Base-by-base conservation (phyloP, 2,113 vertebrate species). In the Leucosticte australis region DNA sequence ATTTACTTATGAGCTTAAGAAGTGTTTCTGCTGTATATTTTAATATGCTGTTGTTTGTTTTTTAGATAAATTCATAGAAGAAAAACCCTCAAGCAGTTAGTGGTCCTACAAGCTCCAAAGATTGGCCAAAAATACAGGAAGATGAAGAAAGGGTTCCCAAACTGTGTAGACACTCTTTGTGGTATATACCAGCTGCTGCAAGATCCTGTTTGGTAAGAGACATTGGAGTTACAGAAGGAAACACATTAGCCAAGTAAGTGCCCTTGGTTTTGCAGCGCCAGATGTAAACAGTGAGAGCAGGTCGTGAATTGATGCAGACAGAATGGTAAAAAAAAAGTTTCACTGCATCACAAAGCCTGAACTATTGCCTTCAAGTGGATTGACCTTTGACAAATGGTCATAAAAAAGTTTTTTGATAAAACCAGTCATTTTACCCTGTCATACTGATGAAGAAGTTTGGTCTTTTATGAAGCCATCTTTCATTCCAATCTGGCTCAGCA, bases 131-230 rank as follows among this genome's bases (percentile, higher is more conserved):
- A 86, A 65, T 31, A 62, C 86, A 62, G 94, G 96, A 95, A 96
- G 86, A 89, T 96, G 5, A 86, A 80, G 94, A 95, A 95, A 95
- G 59, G 11, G 7, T 68, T 20, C 44, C 31, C 79, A 57, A 83
- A 76, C 41, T 49, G 11, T 94, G 94, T 76, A 52, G 53, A 69
- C 71, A 95, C 9, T 44, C 30, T 80, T 64, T 95, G 94, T 53
- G 96, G 96, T 83, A 62, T 49, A 42, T 23, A 52, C 42, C 27
- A 42, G 20, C 37, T 92, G 31, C 49, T 90, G 94, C 86, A 96
- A 96, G 93, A 90, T 95, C 96, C 96, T 96, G 83, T 96, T 94
- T 90, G 41, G 57, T 56, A 95, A 95, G 85, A 87, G 20, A 15
- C 17, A 63, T 15, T 7, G 13, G 13, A 44, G 20, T 96, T 90